Base-by-base conservation (phyloP, 2,888 invertebrate species). In the Pammene aurita region DNA sequence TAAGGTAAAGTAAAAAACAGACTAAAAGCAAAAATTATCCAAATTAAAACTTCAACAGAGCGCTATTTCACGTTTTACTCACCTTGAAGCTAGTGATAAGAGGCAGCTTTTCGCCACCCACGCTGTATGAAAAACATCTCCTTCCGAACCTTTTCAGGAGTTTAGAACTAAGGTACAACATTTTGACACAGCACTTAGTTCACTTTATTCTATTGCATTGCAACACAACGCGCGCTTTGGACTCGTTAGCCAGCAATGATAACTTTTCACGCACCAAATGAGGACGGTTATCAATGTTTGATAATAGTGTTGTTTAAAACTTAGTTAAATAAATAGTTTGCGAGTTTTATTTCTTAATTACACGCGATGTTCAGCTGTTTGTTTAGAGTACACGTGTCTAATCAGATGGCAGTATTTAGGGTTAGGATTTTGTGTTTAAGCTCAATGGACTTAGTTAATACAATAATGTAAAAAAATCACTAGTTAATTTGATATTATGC, bases 91-190 rank as follows among this genome's bases (percentile, higher is more conserved):
- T 77, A 0, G 75, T 76, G n/a, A 74, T 72, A 35, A 68, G 50
- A 2, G 79, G 75, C 54, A 83, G 72, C 68, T 78, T 84, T 18
- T 88, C 84, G 73, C 74, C 78, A 10, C 84, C 83, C 9, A 86
- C 80, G 0, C 83, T 83, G 71, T 84, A 61, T 9, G 61, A 61
- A 46, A 38, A 88, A 73, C 77, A 84, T 41, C 87, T 80, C 66
- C 76, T 83, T 14, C 87, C 86, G 57, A 73, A 72, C 34, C 77
- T 77, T 14, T 76, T 83, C 58, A 80, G 69, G 55, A 78, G 74
- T 75, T 77, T 74, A 56, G 77, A 77, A 68, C 81, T 76, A 41
- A 84, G 56, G 67, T 80, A 83, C 74, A 88, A 81, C 90, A 89
- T 90, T 77, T 76, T 80, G 48, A 48, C 68, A 72, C 65, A 18